Percentiles rank a stretch among this genome's conserved stretches.
Conservation (phyloP, 2,797 vertebrate species). For the Bryconaethiops microstoma region DNA sequence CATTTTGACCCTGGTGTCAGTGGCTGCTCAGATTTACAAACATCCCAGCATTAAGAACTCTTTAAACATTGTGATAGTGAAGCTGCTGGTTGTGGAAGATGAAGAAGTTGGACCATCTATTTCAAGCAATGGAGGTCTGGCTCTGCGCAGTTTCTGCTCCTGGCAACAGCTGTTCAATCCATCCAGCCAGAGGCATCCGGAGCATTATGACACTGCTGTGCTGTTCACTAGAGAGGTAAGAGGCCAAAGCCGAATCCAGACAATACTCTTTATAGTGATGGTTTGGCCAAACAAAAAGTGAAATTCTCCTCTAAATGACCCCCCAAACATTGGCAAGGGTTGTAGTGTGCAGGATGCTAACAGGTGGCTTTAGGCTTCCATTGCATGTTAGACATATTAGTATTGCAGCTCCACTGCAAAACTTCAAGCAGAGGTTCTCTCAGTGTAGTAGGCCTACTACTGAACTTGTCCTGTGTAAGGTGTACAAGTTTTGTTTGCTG, state of each 20-base stretch:
- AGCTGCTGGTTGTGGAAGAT: conserved; percentile 89
- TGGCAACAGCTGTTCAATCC: conserved; percentile 95
- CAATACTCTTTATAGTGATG: not conserved
- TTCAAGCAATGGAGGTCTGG: conserved; percentile 88
- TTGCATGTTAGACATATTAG: no score
- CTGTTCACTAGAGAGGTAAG: conserved; percentile 94
- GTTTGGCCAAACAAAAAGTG: not conserved
- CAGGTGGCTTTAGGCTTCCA: no score
- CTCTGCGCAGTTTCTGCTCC: conserved; percentile 91
- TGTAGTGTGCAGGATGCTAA: no score
- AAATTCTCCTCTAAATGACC: not conserved
- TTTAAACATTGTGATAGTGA: conserved; percentile 89
- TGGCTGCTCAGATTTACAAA: conserved; percentile 90
- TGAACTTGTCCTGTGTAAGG: conserved; percentile 27
- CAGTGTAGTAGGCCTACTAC: not conserved
- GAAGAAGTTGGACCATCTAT: conserved; percentile 80
- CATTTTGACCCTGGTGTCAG: conserved; percentile 88
- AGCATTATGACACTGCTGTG: conserved; percentile 94
- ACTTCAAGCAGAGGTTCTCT: conserved; percentile 15
- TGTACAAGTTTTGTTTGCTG: conserved; percentile 49
- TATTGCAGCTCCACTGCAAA: no score
- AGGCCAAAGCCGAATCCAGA: not conserved
- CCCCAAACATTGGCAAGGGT: not conserved
- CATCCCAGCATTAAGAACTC: conserved; percentile 95
- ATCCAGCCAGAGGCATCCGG: conserved; percentile 85